Conservation (phyloP, 2,797 vertebrate genomes). For the Amazona finschi region DNA sequence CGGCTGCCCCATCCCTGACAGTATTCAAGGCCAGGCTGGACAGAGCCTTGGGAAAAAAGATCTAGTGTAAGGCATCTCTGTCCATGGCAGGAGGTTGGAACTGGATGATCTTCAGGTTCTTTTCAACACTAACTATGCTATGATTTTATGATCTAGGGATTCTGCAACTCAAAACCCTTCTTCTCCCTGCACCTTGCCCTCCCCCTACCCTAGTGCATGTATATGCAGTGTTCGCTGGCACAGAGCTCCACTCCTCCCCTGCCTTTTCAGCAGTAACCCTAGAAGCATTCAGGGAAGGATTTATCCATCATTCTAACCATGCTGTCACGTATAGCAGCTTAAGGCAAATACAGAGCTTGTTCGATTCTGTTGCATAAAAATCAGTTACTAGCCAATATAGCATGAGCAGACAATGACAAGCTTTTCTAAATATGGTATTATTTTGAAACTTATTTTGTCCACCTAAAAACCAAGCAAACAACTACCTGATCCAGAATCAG, state of each 20-base stretch:
- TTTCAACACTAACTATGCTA: background rate
- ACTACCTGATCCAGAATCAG: background rate
- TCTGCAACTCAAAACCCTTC: fast-evolving
- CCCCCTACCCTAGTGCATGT: fast-evolving
- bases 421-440: background rate
- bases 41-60: background rate
- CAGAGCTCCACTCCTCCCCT: background rate
- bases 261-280: background rate
- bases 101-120: background rate
- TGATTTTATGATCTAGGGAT: background rate
- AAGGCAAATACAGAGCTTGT: background rate
- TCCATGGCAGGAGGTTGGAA: background rate
- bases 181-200: background rate
- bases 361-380: background rate
- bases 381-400: fast-evolving
- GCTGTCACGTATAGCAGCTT: background rate
- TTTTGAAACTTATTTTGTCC: background rate
- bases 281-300: fast-evolving
- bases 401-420: no score
- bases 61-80: background rate
- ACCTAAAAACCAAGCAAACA: background rate
- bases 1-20: background rate
- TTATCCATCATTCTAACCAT: fast-evolving
- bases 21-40: background rate
- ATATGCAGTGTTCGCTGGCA: fast-evolving